A percentile compares a stretch with the other conserved stretches of the same genome.
Conservation (phyloP, 1,140 invertebrate species). For the Chionoecetes opilio region DNA sequence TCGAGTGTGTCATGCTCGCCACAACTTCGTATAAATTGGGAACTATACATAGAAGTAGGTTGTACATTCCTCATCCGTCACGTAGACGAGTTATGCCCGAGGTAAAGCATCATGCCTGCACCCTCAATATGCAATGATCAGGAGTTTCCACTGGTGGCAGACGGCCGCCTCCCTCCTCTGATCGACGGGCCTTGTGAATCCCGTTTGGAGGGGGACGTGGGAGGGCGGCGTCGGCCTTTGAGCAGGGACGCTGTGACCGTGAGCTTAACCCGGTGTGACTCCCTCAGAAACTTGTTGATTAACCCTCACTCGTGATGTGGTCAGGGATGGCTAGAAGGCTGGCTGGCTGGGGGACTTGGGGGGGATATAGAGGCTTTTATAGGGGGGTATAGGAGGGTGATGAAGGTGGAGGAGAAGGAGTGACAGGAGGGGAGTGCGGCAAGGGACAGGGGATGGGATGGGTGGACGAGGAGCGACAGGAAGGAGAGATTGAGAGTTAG, state of each 20-base stretch:
- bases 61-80: too few relatives aligned
- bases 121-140: not conserved
- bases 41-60: too few relatives aligned
- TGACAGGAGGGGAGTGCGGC: not conserved
- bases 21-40: too few relatives aligned
- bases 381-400: not conserved
- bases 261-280: constrained; percentile 63
- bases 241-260: constrained; percentile 44
- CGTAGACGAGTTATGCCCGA: too few relatives aligned
- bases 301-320: constrained; percentile 57
- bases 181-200: constrained; percentile 25
- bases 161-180: constrained; percentile 8
- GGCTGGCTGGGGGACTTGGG: not conserved
- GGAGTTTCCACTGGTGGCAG: not conserved
- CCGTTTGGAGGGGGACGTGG: constrained; percentile 23
- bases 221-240: constrained; percentile 56
- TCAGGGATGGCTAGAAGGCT: constrained; percentile 38
- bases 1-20: too few relatives aligned
- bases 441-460: not conserved
- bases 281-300: constrained; percentile 66
- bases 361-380: not conserved
- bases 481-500: constrained; percentile 49
- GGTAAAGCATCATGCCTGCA: not conserved
- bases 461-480: not conserved
- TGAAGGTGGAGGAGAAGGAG: not conserved